These are phyloP conservation scores for Mesorhabditis spiculigera DNA, from an alignment of 2,888 invertebrate genomes.

Conservation along the genomic window DNA sequence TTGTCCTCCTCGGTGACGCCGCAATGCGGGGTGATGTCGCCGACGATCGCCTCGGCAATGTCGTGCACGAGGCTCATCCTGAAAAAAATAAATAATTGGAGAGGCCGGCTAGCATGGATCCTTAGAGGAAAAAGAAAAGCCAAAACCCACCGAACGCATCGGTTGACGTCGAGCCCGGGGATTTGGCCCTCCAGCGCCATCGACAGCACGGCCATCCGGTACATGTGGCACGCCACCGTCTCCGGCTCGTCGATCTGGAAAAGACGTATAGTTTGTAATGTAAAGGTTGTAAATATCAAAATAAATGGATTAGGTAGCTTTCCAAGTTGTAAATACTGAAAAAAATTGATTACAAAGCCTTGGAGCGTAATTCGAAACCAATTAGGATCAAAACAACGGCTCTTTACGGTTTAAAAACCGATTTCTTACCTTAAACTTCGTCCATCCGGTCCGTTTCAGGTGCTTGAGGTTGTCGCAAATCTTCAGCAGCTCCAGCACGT, in stretches of 20 bases:
- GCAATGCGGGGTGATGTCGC: conserved; percentile 89
- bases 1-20: conserved; percentile 80
- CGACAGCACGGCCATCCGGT: conserved; percentile 62
- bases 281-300: too few relatives aligned
- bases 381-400: not conserved
- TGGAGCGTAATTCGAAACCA: not conserved
- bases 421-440: conserved; percentile 40
- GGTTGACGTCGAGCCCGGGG: conserved; percentile 22
- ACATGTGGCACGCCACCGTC: conserved; percentile 63
- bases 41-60: conserved; percentile 90
- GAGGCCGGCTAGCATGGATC: too few relatives aligned
- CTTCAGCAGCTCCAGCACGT: conserved; percentile 44
- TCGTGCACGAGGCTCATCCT: conserved; percentile 75
- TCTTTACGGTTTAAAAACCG: too few relatives aligned
- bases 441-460: conserved; percentile 62
- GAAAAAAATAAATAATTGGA: not conserved
- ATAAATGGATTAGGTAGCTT: too few relatives aligned
- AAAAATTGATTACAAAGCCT: not conserved
- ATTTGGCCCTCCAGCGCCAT: conserved; percentile 54
- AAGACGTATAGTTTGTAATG: too few relatives aligned
- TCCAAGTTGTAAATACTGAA: too few relatives aligned
- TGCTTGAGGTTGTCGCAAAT: conserved; percentile 54
- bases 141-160: conserved; percentile 22
- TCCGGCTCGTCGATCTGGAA: conserved; percentile 59
- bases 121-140: too few relatives aligned